These are phyloP conservation scores for Burhinus oedicnemus DNA, from an alignment of 2,113 vertebrate species.

Conservation along the genomic window DNA sequence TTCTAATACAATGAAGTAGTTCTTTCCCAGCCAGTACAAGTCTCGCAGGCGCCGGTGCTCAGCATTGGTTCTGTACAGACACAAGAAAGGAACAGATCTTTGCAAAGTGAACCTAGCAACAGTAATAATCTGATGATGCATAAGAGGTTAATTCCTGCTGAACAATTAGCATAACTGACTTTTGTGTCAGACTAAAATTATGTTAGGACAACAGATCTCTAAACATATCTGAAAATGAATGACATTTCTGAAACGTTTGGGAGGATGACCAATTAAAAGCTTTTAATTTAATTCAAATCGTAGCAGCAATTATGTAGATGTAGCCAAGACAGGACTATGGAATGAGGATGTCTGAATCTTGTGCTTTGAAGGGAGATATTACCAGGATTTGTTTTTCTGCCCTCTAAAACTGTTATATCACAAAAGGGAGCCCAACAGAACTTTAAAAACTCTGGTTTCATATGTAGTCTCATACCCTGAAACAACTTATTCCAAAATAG, in stretches of 20 bases:
- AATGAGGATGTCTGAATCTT: background rate
- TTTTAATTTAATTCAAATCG: constrained; percentile 50
- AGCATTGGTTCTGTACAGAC: background rate
- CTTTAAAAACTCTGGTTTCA: background rate
- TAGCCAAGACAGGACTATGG: background rate
- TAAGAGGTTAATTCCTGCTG: constrained; percentile 8
- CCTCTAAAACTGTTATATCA: background rate
- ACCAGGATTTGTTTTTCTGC: background rate
- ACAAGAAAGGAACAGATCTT: background rate
- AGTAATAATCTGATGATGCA: background rate
- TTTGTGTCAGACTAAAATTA: constrained; percentile 11
- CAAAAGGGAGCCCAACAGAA: background rate
- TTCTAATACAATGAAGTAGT: background rate
- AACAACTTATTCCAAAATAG: background rate
- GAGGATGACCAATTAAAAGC: constrained; percentile 41
- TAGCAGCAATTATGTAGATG: background rate
- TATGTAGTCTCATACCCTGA: background rate
- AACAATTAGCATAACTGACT: background rate
- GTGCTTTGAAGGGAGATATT: background rate
- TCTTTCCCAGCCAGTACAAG: background rate
- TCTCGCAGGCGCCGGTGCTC: background rate
- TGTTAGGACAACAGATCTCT: background rate
- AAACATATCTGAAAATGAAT: background rate
- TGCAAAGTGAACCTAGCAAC: background rate
- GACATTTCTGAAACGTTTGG: background rate